Evolutionary conservation across 2,888 invertebrate species (phyloP), one percentile per base, ranked within the genome.

Genomic region (Elaeidobius kamerunicus): DNA sequence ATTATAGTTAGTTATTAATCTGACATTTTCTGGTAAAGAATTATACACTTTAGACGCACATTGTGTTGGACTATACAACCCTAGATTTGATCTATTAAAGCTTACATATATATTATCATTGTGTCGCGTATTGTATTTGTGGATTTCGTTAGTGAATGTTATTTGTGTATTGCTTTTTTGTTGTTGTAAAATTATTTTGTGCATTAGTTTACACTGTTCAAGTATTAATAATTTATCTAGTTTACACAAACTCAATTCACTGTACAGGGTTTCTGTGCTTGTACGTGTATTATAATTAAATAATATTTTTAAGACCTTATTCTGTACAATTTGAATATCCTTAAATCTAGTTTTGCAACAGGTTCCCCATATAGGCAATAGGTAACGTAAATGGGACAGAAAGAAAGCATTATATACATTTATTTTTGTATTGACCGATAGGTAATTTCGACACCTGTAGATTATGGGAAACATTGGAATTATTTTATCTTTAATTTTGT

Each of bases 331-430:
- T 32, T 32, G 32, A n/a, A 32, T 9, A 9, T 32, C n/a, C 7
- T 32, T 12, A n/a, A 32, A 32, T 32, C n/a, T 32, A n/a, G 32
- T 32, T 32, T 32, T 32, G 12, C n/a, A 9, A 32, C 32, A 32
- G n/a, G 32, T 32, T n/a, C 32, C 32, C 32, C 32, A 32, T n/a
- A 32, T n/a, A 9, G 32, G 32, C n/a, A 32, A n/a, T 9, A 32
- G 32, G 32, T 32, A 32, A n/a, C 32, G n/a, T n/a, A 32, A n/a
- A 12, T 32, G n/a, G 5, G 32, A 12, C 32, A 32, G 3, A 12
- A 32, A 32, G 11, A 7, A 27, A n/a, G 32, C 32, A 32, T 32
- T 32, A n/a, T 32, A 32, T 9, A 32, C n/a, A 12, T 32, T 12
- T n/a, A 32, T 32, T 42, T 17, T 39, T 18, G 11, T 19, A 7